These are phyloP conservation scores for Trachythela sp. DNA, from an alignment of 64 coral and sea anemone genomes.

Conservation along the genomic window DNA sequence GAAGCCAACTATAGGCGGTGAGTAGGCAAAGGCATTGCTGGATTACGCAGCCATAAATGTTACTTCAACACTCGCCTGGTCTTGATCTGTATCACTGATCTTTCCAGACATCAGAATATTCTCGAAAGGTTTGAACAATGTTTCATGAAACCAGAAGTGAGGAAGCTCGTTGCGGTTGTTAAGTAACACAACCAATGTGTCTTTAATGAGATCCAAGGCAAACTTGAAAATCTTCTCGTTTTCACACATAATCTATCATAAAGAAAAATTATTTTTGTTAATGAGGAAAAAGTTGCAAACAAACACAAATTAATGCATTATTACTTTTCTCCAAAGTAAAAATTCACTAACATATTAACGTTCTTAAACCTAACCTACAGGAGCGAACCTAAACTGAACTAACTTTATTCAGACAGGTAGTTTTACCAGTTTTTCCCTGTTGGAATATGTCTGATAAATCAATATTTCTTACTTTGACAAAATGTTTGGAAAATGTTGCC, in stretches of 20 bases:
- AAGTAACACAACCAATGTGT: conserved; percentile 70
- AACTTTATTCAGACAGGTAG: no score
- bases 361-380: no score
- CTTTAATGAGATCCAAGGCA: conserved; percentile 72
- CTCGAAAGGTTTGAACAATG: conserved; percentile 77
- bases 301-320: no score
- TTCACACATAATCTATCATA: conserved; percentile 28
- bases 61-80: conserved; percentile 48
- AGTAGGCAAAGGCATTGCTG: neutral
- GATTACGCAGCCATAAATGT: neutral
- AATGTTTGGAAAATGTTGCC: conserved; percentile 80
- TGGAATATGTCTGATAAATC: neutral
- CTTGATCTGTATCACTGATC: conserved; percentile 69
- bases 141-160: conserved; percentile 97
- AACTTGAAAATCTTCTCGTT: conserved; percentile 82
- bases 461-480: conserved; percentile 60
- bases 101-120: conserved; percentile 45
- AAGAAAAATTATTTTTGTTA: neutral
- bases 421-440: no score
- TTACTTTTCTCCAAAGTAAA: no score
- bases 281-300: no score
- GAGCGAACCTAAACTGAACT: no score
- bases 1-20: no score
- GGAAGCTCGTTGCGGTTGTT: conserved; percentile 87
- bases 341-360: neutral